Base-by-base conservation (phyloP, 1,140 invertebrate species). In the Drosophila biarmipes region DNA sequence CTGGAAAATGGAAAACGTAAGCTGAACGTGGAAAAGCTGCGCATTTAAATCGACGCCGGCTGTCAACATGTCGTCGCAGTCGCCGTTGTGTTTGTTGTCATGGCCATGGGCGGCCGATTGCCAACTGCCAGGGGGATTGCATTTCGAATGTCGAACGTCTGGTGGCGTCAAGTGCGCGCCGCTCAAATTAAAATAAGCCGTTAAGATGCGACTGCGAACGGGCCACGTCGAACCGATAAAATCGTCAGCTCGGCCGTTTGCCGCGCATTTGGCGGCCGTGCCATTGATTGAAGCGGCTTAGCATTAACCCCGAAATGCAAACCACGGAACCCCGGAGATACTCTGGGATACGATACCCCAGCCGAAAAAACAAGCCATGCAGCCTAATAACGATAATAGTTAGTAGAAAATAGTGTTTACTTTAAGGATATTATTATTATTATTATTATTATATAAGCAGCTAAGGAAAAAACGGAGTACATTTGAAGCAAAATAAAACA, bases 21-120 rank as follows among this genome's bases (percentile, higher is more conserved):
- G 45, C 45, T 29, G 38, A 52, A 21, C 56, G 56, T 53, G 59
- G 59, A 72, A 78, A 69, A 53, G 46, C 62, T 58, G 69, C 46
- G 74, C 79, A 82, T 74, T 78, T 81, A 82, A 82, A 78, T 78
- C 74, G 68, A 80, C 64, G 80, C 63, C 74, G 55, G 71, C 59
- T 80, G 75, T 80, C 78, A 80, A 80, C 63, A 37, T 69, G 75
- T 78, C 46, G 46, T 48, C 46, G 46, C 7, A 15, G n/a, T 48
- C 7, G n/a, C 14, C 1, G 14, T 29, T n/a, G 45, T 8, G 10
- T 7, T 29, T 14, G 45, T 6, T 59, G 58, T 63, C 56, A 55
- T 56, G 43, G 63, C 59, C 56, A 79, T 68, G 54, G 61, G 55
- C 55, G 63, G 62, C 48, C 62, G n/a, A 51, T 17, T 52, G 57